Evolutionary conservation across 2,113 vertebrate species (phyloP).

Genomic region (Phoxinus phoxinus): DNA sequence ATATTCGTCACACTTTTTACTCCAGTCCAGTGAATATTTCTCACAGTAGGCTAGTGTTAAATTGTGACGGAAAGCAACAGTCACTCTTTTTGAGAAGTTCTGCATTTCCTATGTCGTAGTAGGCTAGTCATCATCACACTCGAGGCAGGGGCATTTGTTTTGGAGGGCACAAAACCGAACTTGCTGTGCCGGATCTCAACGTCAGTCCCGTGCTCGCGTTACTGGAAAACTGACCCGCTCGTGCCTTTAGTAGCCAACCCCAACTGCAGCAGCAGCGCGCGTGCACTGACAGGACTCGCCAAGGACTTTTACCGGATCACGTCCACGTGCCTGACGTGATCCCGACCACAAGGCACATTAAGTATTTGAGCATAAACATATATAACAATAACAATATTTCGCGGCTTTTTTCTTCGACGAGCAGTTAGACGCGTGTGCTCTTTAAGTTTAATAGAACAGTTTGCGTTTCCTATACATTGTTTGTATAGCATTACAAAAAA

Average conservation of each 20-base stretch:
- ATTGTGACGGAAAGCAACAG: not conserved
- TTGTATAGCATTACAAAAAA: no score
- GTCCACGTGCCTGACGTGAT: constrained; percentile 98
- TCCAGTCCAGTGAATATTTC: not conserved
- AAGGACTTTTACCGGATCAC: constrained; percentile 97
- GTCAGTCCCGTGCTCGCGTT: constrained; percentile 95
- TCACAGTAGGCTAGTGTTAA: not conserved
- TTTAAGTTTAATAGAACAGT: no score
- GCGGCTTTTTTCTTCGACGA: constrained; percentile 54
- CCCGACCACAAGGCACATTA: constrained; percentile 98
- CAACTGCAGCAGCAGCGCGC: constrained; percentile 81
- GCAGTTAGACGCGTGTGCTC: constrained; percentile 90
- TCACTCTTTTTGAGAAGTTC: not conserved
- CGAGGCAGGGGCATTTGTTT: constrained; percentile 99
- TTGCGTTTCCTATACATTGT: no score
- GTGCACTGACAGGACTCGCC: constrained; percentile 94
- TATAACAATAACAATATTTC: no score
- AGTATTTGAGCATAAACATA: constrained; percentile 99
- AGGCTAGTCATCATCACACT: constrained; percentile 82
- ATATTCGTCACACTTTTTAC: not conserved
- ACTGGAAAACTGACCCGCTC: constrained; percentile 92
- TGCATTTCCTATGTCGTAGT: not conserved
- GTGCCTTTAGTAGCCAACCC: constrained; percentile 91
- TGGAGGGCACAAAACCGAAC: constrained; percentile 89
- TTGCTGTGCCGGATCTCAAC: constrained; percentile 95